These are phyloP conservation scores for Sakesphorus luctuosus DNA, from an alignment of 2,113 vertebrate genomes.

Conservation along the genomic window DNA sequence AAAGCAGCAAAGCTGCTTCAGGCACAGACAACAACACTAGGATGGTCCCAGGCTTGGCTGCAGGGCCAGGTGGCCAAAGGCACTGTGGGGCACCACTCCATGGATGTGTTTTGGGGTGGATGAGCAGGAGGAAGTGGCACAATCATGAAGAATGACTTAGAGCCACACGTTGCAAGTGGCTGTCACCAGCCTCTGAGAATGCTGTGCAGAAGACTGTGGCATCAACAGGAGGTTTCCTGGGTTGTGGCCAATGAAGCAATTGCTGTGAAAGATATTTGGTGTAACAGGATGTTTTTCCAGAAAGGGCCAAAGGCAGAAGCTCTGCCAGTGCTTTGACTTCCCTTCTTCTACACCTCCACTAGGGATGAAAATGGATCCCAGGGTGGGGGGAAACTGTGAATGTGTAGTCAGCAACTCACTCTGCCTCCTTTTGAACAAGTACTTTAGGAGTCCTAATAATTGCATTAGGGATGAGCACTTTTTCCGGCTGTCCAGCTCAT, in stretches of 20 bases:
- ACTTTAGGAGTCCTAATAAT: slow-evolving; percentile 23
- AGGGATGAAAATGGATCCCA: slow-evolving; percentile 24
- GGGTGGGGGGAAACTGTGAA: not conserved
- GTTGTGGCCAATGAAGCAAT: not conserved
- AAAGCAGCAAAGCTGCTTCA: not conserved
- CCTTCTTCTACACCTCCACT: slow-evolving; percentile 31
- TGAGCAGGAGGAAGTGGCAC: not conserved
- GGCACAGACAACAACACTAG: accelerated
- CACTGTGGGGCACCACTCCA: accelerated
- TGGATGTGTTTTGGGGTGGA: not conserved
- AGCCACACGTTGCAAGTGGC: not conserved
- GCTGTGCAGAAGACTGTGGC: not conserved
- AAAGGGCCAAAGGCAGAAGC: slow-evolving; percentile 5
- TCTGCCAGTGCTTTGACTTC: slow-evolving; percentile 49
- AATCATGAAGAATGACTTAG: not conserved
- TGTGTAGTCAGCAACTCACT: not conserved
- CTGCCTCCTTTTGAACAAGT: not conserved
- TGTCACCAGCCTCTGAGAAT: not conserved
- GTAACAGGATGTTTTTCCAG: slow-evolving; percentile 45
- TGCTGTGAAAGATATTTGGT: not conserved
- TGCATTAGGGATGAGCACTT: slow-evolving; percentile 31
- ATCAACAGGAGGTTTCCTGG: not conserved
- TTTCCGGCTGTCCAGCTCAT: not conserved
- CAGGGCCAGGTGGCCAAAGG: not conserved
- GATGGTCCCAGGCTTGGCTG: not conserved